Percentiles rank a stretch among this genome's conserved stretches.
These are phyloP conservation scores for Ctenicera cuprea DNA, from an alignment of 2,888 invertebrate genomes.

Conservation along the genomic window DNA sequence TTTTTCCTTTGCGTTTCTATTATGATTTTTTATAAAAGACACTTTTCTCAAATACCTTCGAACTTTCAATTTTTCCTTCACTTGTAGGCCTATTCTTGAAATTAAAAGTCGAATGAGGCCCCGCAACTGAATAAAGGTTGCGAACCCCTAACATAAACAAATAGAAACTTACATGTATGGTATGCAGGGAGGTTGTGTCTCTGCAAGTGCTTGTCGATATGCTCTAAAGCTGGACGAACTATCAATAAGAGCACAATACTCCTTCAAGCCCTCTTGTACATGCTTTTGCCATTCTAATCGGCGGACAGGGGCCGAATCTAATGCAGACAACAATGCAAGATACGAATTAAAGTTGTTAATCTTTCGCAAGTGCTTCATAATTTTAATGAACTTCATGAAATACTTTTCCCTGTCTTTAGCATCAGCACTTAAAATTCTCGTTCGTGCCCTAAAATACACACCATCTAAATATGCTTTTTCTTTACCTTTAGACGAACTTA, in stretches of 20 bases:
- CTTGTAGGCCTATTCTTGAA: no score
- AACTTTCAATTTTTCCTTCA: no score
- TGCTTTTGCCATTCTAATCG: slow-evolving; percentile 96
- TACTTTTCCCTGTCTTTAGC: slow-evolving; percentile 97
- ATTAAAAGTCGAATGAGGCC: no score
- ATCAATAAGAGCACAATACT: slow-evolving; percentile 97
- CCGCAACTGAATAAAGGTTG: no score
- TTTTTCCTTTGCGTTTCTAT: no score
- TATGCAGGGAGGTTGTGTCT: slow-evolving; percentile 98
- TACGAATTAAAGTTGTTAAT: slow-evolving; percentile 99
- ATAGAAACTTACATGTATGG: slow-evolving; percentile 93
- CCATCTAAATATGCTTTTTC: background rate
- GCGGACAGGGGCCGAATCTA: slow-evolving; percentile 95
- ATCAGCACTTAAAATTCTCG: slow-evolving; percentile 94
- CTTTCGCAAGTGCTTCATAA: slow-evolving; percentile 97
- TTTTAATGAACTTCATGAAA: slow-evolving; percentile 96
- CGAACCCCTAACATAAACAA: no score
- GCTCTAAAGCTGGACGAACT: slow-evolving; percentile 98
- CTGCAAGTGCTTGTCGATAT: slow-evolving; percentile 95
- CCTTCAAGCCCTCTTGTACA: slow-evolving; percentile 93
- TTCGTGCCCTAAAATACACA: slow-evolving; percentile 81
- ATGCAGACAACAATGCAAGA: slow-evolving; percentile 94
- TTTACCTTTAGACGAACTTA: slow-evolving; percentile 64
- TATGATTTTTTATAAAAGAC: no score
- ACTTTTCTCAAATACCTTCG: no score